A percentile compares a stretch with the other conserved stretches of the same genome.
phyloP scores from a whole-genome alignment of 2,113 vertebrate species.

The Heterochromis multidens region DNA sequence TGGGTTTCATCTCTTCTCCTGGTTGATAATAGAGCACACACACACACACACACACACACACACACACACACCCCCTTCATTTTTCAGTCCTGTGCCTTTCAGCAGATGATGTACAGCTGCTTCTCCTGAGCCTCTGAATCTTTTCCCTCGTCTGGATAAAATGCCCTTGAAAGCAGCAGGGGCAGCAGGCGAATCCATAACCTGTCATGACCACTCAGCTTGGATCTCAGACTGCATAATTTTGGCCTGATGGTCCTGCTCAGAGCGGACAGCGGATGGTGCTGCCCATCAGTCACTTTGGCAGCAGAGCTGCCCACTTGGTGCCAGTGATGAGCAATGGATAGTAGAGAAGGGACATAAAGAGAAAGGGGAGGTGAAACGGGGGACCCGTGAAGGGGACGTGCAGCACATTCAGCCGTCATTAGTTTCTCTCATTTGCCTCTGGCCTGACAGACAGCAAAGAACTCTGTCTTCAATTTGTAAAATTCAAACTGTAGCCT shows the following conservation, averaged over 20 bases:
- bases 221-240: slow-evolving; percentile 2
- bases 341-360: neutral
- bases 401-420: neutral
- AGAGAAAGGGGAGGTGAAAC: neutral
- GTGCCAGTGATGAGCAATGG: slow-evolving; percentile 13
- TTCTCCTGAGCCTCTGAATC: neutral
- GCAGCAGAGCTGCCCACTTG: neutral
- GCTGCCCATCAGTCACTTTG: slow-evolving; percentile 37
- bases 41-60: neutral
- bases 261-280: slow-evolving; percentile 21
- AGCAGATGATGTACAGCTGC: slow-evolving; percentile 35
- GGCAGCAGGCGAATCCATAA: neutral
- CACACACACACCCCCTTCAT: neutral
- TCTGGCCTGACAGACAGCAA: neutral
- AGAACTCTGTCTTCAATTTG: neutral
- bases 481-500: neutral
- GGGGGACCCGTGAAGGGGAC: neutral
- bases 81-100: neutral
- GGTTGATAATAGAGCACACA: neutral
- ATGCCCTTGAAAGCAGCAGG: slow-evolving; percentile 50
- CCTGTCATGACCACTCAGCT: slow-evolving; percentile 22
- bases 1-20: neutral
- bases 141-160: neutral
- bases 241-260: slow-evolving; percentile 2
- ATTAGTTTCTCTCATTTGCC: neutral